These are phyloP conservation scores for Polydrusus pterygomalis DNA, from an alignment of 2,888 invertebrate species.

Conservation along the genomic window DNA sequence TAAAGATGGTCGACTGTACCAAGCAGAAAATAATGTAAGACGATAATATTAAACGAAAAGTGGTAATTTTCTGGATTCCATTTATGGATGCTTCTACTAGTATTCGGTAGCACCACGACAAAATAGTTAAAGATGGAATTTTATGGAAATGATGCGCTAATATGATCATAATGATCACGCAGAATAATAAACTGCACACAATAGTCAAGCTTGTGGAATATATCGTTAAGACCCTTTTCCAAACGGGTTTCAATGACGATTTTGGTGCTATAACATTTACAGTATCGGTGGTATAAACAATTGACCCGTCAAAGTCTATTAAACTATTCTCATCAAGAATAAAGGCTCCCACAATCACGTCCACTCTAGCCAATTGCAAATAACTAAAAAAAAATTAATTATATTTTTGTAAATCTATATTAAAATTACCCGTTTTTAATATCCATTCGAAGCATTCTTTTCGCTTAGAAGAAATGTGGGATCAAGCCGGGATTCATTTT, in stretches of 20 bases:
- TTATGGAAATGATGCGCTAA: slow-evolving; percentile 7
- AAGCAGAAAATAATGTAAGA: not conserved
- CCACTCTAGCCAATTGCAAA: slow-evolving; percentile 7
- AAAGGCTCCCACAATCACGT: slow-evolving; percentile 22
- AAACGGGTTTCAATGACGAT: not conserved
- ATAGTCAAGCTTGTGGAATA: not conserved
- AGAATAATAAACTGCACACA: not conserved
- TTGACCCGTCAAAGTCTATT: slow-evolving; percentile 27
- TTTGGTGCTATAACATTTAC: slow-evolving; percentile 21
- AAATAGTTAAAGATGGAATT: not conserved
- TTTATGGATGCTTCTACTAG: slow-evolving; percentile 9
- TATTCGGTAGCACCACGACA: slow-evolving; percentile 16
- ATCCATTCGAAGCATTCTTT: slow-evolving; percentile 1
- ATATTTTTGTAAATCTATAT: too few species aligned
- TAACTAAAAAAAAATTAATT: not conserved
- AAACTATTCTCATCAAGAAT: slow-evolving; percentile 9
- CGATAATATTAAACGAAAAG: not conserved
- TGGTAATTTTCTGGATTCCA: not conserved
- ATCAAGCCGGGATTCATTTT: slow-evolving; percentile 3
- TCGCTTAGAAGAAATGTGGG: not conserved
- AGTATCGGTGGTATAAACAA: slow-evolving; percentile 10
- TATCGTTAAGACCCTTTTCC: slow-evolving; percentile 7
- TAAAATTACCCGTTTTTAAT: too few species aligned
- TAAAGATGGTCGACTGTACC: slow-evolving; percentile 20
- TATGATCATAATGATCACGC: not conserved